phyloP scores from a whole-genome alignment of 2,888 invertebrate genomes.

The Brassicogethes aeneus region DNA sequence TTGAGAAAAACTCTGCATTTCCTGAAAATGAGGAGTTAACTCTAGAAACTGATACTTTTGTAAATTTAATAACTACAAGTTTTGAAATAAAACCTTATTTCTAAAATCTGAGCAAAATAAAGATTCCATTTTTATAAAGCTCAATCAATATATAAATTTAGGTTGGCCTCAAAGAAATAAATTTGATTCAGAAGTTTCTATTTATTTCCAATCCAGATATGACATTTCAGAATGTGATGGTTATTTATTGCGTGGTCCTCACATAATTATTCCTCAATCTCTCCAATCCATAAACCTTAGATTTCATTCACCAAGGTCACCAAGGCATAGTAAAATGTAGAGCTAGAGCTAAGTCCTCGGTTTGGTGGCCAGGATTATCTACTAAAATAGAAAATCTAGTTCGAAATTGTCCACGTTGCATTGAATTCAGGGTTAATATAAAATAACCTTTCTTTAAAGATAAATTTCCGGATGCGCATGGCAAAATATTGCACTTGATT shows the following conservation, averaged over 20 bases:
- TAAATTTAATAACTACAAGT: no score
- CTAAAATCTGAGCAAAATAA: constrained; percentile 4
- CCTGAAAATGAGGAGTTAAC: constrained; percentile 3
- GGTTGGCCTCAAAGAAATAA: no score
- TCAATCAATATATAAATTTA: constrained; percentile 2
- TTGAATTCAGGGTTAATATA: neutral
- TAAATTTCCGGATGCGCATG: no score
- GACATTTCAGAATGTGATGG: neutral
- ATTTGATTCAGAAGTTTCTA: no score
- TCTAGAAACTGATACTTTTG: neutral
- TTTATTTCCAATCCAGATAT: no score
- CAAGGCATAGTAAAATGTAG: constrained; percentile 4
- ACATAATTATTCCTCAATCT: constrained; percentile 2
- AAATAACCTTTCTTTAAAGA: neutral
- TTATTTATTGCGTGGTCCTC: neutral
- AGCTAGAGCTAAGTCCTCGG: neutral
- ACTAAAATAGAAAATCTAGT: no score
- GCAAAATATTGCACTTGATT: neutral
- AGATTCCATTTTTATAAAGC: constrained; percentile 2
- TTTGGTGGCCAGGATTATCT: no score
- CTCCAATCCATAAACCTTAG: neutral
- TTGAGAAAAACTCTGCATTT: neutral
- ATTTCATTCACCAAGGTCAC: constrained; percentile 3
- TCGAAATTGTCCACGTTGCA: no score
- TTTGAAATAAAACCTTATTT: constrained; percentile 5